Base-by-base conservation (phyloP, 2,797 vertebrate genomes). In the Anolis apletophallus region DNA sequence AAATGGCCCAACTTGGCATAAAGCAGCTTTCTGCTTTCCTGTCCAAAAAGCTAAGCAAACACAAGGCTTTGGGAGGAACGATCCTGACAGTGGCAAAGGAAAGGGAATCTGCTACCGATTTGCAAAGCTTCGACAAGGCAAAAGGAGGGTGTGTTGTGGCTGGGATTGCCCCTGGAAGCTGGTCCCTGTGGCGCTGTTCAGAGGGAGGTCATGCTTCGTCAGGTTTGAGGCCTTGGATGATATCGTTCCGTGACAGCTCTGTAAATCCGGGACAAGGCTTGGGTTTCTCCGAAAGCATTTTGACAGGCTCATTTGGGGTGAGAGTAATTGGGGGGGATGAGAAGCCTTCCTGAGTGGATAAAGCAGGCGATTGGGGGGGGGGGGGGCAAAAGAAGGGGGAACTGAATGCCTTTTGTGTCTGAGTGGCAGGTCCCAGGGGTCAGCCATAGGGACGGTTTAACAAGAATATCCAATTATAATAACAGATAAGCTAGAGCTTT, bases 201-300 rank as follows among this genome's bases (percentile, higher is more conserved):
- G 64, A 74, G 0, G 0, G 5, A 16, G 82, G 86, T 92, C 89
- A 11, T 55, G 34, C 52, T 80, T 91, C 6, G 86, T 87, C 83
- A 84, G 72, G 34, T 71, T 17, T 4, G 73, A 86, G 79, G 69
- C 73, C 85, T 72, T 81, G 74, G 67, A 73, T 34, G 84, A 34
- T 32, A 71, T 54, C 13, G 7, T 32, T 59, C n/a, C 11, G 55
- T 29, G 91, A 89, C 80, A 80, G 1, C 69, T 90, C 85, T 88
- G 89, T 89, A 87, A 89, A 92, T 11, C 88, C 84, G 61, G 57
- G 3, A 57, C 73, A 29, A 72, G 81, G 0, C 16, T 82, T 61
- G 1, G 55, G 11, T 57, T 93, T 93, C 88, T 92, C 68, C 80
- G 19, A 59, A 83, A 29, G 84, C 67, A 3, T 59, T 90, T 85